phyloP scores from a whole-genome alignment of 2,888 invertebrate species.

The Ceratothoa steindachneri region DNA sequence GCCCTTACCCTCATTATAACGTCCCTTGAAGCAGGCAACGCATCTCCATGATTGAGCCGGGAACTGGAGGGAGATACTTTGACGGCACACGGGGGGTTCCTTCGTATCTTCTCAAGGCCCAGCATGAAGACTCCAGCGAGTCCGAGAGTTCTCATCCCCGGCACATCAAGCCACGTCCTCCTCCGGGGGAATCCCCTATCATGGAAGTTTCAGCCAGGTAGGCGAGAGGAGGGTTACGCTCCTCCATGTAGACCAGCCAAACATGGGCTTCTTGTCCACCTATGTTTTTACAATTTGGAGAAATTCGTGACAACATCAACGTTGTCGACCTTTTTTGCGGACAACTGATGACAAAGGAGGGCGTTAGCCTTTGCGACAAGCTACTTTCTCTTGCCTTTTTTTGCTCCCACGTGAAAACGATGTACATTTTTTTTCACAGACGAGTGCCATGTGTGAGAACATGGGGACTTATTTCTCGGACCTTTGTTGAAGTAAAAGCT shows the following conservation, averaged over 20 bases:
- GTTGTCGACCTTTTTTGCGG: no score
- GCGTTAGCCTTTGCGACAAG: neutral
- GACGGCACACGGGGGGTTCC: constrained; percentile 43
- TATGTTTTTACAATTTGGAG: no score
- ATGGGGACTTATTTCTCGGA: no score
- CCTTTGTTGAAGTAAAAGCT: no score
- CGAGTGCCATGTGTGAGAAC: no score
- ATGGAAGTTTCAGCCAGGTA: constrained; percentile 46
- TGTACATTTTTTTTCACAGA: no score
- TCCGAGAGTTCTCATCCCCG: constrained; percentile 45
- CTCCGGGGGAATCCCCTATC: constrained; percentile 45
- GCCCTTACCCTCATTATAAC: neutral
- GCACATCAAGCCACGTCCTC: constrained; percentile 34
- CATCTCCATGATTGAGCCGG: constrained; percentile 46
- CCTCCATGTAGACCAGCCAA: neutral
- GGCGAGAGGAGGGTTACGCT: no score
- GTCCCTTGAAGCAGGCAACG: constrained; percentile 31
- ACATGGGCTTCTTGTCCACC: no score
- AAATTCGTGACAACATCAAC: no score
- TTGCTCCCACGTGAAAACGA: no score
- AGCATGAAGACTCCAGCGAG: constrained; percentile 45
- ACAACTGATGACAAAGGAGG: neutral
- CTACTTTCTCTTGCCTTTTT: no score
- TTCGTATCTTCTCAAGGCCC: constrained; percentile 44
- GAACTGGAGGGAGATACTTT: constrained; percentile 43